Evolutionary conservation across 2,797 vertebrate genomes (phyloP), one percentile per base, ranked within the genome.

Genomic region (Botia almorhae): DNA sequence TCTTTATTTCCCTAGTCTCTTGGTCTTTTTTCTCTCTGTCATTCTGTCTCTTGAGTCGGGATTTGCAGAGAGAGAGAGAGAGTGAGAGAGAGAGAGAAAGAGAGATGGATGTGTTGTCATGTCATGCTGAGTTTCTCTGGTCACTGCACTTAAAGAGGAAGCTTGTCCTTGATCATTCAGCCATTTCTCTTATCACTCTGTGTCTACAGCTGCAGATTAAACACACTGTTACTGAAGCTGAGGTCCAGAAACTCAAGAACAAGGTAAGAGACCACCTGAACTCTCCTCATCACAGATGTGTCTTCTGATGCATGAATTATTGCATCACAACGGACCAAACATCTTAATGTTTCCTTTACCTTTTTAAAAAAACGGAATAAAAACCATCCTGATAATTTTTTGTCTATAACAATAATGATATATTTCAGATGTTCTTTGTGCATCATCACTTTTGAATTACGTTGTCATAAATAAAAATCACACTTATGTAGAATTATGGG

Each of bases 221-320:
- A 92, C 97, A 99, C 92, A 97, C 96, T 65, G 96, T 99, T 91
- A 99, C 98, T 70, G 97, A 99, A 94, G 97, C 97, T 79, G 97
- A 99, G 94, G 98, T 99, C 92, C 97, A 98, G 94, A 99, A 99
- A 95, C 94, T 99, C 76, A 99, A 99, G 91, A 97, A 92, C 82
- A 99, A 99, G 98, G 98, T 99, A 96, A 94, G 96, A 86, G 55
- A 23, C 64, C 36, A n/a, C 60, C 12, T 16, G 3, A 7, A 64
- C n/a, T 56, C 65, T 8, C 4, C 17, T 21, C 11, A 68, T 23
- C 3, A 19, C 1, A 55, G 1, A n/a, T 58, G 61, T 17, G 10
- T 63, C 58, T 55, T 7, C n/a, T 50, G 8, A 19, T 53, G 53
- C 39, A 56, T 56, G n/a, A 19, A 19, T 17, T 58, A 17, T 58